A percentile compares a stretch with the other conserved stretches of the same genome.
These are phyloP conservation scores for Ruditapes philippinarum DNA, from an alignment of 1,140 invertebrate species.

Conservation along the genomic window DNA sequence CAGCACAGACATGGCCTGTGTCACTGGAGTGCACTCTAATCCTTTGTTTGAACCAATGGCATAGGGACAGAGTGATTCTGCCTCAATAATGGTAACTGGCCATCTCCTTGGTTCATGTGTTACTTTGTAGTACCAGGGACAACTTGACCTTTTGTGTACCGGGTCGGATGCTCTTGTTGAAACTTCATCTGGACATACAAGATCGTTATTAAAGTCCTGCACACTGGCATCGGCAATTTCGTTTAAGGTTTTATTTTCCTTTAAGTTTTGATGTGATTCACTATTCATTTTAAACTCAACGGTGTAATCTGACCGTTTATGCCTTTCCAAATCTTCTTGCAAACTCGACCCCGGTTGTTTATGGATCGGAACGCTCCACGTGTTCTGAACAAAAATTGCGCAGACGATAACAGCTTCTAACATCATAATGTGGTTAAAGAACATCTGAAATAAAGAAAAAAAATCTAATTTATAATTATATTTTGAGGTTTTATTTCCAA, in stretches of 20 bases:
- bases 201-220: neutral
- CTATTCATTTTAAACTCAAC: constrained; percentile 33
- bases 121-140: constrained; percentile 54
- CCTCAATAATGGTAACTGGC: constrained; percentile 45
- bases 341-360: neutral
- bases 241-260: too few species aligned
- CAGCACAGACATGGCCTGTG: constrained; percentile 11
- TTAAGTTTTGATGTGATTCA: neutral
- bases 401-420: neutral
- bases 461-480: too few species aligned
- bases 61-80: constrained; percentile 40
- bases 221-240: neutral
- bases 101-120: constrained; percentile 29
- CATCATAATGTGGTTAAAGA: neutral
- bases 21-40: neutral
- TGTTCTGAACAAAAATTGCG: neutral
- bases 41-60: neutral
- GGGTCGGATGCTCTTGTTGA: neutral
- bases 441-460: neutral
- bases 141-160: constrained; percentile 49
- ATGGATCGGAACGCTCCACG: neutral
- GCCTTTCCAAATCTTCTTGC: neutral
- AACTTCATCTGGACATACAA: neutral
- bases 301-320: neutral
- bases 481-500: too few species aligned